Base-by-base conservation (phyloP, 2,113 vertebrate species). In the Bujurquina vittata region DNA sequence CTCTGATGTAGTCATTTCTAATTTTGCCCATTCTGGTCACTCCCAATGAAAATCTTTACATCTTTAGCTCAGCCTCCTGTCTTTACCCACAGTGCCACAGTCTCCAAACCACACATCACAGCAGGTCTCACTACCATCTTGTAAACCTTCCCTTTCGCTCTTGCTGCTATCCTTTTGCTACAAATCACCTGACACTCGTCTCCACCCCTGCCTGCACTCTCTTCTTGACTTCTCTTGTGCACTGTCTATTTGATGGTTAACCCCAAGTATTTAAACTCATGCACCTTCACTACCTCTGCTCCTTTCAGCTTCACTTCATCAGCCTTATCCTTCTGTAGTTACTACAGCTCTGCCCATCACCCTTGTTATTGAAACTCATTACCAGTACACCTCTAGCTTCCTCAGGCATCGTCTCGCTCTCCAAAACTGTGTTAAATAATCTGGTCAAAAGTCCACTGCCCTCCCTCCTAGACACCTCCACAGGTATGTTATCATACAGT, bases 171-270 rank as follows among this genome's bases (percentile, higher is more conserved):
- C 35, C 61, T 1, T 40, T 35, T 63, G 61, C 40, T 35, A 37
- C 61, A 0, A 63, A 0, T 1, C 35, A 23, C 61, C 62, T 23
- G 35, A 43, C 62, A 65, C 35, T 0, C 35, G 10, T 63, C 1
- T 63, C 61, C 3, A 40, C 11, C 61, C 0, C 0, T 63, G 40
- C 22, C 61, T 23, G n/a, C 40, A 43, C 23, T 23, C 35, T 3
- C 62, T 5, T 65, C 12, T 65, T 37, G n/a, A 40, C 62, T 12
- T 43, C 35, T 65, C 62, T 43, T 43, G 62, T 65, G 62, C 23
- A 43, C 62, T 65, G n/a, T 15, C 62, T 2, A 35, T 65, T 65
- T 65, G 62, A 65, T 65, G 12, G 37, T 37, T 43, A 15, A 0
- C n/a, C n/a, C 62, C 37, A 43, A 37, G 62, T 65, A 23, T 43